phyloP scores from a whole-genome alignment of 2,113 vertebrate species.

The Callaeas wilsoni region DNA sequence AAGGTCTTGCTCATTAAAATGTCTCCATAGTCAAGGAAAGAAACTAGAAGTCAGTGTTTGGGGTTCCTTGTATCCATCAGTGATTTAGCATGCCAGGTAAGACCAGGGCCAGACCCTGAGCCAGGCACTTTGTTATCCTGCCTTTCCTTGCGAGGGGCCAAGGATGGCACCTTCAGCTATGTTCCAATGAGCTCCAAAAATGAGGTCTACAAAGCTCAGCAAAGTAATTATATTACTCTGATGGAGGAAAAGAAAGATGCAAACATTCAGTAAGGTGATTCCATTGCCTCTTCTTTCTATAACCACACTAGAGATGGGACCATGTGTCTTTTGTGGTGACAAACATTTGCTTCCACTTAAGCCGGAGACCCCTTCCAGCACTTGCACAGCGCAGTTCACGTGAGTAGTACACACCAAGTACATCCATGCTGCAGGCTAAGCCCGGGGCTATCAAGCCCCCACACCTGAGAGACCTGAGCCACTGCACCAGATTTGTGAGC shows the following conservation, averaged over 20 bases:
- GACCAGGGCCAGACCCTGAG: not conserved
- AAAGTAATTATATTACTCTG: not conserved
- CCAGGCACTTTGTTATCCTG: not conserved
- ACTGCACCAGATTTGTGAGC: not conserved
- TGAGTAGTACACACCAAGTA: not conserved
- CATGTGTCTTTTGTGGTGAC: not conserved
- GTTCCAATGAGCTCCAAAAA: not conserved
- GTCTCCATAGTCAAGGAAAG: not conserved
- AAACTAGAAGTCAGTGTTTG: not conserved
- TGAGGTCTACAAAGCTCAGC: not conserved
- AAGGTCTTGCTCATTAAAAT: not conserved
- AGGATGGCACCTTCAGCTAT: not conserved
- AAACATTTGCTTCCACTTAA: not conserved
- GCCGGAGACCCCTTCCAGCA: not conserved
- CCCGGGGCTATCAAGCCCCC: not conserved
- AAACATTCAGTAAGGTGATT: not conserved
- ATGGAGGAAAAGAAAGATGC: not conserved
- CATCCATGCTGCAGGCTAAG: not conserved
- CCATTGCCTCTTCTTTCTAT: not conserved
- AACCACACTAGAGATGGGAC: not conserved
- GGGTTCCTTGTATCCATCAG: not conserved
- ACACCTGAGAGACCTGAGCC: not conserved
- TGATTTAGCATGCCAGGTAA: not conserved
- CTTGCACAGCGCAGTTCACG: accelerated
- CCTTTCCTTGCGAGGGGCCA: not conserved